phyloP scores from a whole-genome alignment of 35 echinoderm and acorn worm species.

The Amphiura filiformis region DNA sequence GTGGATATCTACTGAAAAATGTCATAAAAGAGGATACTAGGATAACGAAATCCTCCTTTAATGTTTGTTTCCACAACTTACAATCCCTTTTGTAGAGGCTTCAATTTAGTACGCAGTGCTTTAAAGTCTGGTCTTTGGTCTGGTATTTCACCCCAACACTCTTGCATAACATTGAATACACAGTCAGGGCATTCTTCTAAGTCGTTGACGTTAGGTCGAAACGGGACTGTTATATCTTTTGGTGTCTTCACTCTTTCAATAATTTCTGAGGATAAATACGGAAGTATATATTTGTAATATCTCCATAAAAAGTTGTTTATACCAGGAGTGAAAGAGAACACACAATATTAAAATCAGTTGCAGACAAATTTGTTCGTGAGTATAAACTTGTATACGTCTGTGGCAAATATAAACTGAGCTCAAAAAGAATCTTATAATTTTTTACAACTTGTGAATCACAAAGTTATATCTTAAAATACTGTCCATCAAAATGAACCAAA shows the following conservation, averaged over 20 bases:
- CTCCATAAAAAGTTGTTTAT: neutral
- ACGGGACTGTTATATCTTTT: conserved; percentile 53
- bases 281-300: too few species aligned
- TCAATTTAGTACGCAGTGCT: conserved; percentile 53
- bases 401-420: too few species aligned
- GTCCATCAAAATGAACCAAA: too few species aligned
- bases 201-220: conserved; percentile 83
- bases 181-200: conserved; percentile 72
- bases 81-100: conserved; percentile 90
- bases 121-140: conserved; percentile 90
- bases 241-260: conserved; percentile 79
- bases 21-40: too few species aligned
- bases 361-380: neutral
- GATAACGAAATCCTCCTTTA: too few species aligned
- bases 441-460: too few species aligned
- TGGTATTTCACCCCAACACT: conserved; percentile 79
- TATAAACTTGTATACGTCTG: too few species aligned
- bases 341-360: neutral
- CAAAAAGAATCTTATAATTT: too few species aligned
- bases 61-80: too few species aligned
- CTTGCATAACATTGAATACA: conserved; percentile 75
- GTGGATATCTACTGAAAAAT: too few species aligned
- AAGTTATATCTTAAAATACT: too few species aligned
- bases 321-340: neutral
- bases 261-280: conserved; percentile 71